A percentile compares a stretch with the other conserved stretches of the same genome.
phyloP scores from a whole-genome alignment of 2,113 vertebrate genomes.

The Protomyctophum bolini region DNA sequence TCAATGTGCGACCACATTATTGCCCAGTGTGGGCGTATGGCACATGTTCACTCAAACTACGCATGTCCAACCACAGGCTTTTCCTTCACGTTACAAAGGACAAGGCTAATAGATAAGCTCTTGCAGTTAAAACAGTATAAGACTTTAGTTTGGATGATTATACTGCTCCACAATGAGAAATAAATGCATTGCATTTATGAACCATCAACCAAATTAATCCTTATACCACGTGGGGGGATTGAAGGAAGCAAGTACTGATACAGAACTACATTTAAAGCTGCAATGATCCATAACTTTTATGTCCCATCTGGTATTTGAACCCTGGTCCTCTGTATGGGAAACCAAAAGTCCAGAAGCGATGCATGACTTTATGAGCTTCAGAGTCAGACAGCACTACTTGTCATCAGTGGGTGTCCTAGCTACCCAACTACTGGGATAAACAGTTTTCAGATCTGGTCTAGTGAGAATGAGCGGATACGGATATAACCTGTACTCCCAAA shows the following conservation, averaged over 20 bases:
- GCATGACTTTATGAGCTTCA: no score
- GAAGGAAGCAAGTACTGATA: not conserved
- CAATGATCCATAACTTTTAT: not conserved
- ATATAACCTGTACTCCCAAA: no score
- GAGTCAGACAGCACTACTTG: not conserved
- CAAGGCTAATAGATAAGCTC: constrained; percentile 26
- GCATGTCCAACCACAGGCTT: constrained; percentile 52
- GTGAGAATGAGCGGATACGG: no score
- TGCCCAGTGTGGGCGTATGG: constrained; percentile 47
- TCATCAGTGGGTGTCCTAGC: not conserved
- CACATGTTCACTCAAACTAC: constrained; percentile 49
- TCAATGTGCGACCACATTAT: constrained; percentile 45
- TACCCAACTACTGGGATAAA: no score
- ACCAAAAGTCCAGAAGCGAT: no score
- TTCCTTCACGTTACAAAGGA: constrained; percentile 28
- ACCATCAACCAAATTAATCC: not conserved
- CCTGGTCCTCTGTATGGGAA: no score
- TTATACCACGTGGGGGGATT: not conserved
- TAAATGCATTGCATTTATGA: not conserved
- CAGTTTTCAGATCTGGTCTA: no score
- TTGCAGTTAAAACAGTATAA: constrained; percentile 4
- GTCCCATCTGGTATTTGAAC: no score
- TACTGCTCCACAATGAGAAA: not conserved
- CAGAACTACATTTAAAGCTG: not conserved
- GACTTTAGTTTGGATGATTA: not conserved